phyloP scores from a whole-genome alignment of 2,888 invertebrate species.

The Drosophila borealis region DNA sequence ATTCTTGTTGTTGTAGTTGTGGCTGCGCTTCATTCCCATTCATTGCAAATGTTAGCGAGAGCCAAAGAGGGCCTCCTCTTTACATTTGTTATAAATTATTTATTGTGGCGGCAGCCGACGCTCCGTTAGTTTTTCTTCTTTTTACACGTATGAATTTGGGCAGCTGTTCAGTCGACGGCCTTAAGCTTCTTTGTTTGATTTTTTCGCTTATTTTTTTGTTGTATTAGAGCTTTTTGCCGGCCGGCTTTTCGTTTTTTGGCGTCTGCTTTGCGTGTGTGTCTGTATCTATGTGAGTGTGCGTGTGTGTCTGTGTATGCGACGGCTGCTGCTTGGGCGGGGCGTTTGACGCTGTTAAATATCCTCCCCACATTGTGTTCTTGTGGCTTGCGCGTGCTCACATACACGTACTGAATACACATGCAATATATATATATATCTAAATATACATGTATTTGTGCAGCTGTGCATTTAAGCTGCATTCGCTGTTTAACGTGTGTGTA shows the following conservation, averaged over 20 bases:
- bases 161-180: slow-evolving; percentile 48
- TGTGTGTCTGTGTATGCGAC: slow-evolving; percentile 18
- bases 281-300: slow-evolving; percentile 30
- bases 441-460: slow-evolving; percentile 22
- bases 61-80: slow-evolving; percentile 20
- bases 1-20: slow-evolving; percentile 25
- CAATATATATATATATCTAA: neutral
- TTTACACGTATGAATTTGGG: slow-evolving; percentile 36
- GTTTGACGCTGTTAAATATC: slow-evolving; percentile 62
- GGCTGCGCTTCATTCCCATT: slow-evolving; percentile 47
- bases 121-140: slow-evolving; percentile 49
- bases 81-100: slow-evolving; percentile 73
- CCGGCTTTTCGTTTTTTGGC: slow-evolving; percentile 63
- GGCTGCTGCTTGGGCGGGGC: slow-evolving; percentile 64
- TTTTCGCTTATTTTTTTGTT: slow-evolving; percentile 31
- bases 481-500: neutral
- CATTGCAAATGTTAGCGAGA: slow-evolving; percentile 36
- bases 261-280: slow-evolving; percentile 42
- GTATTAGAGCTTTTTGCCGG: slow-evolving; percentile 55
- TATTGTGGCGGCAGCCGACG: slow-evolving; percentile 42
- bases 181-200: slow-evolving; percentile 43
- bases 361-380: slow-evolving; percentile 60
- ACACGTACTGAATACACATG: slow-evolving; percentile 7
- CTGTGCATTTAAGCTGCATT: slow-evolving; percentile 53
- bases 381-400: slow-evolving; percentile 51